Conservation (phyloP, 2,113 vertebrate genomes). For the Charina bottae region DNA sequence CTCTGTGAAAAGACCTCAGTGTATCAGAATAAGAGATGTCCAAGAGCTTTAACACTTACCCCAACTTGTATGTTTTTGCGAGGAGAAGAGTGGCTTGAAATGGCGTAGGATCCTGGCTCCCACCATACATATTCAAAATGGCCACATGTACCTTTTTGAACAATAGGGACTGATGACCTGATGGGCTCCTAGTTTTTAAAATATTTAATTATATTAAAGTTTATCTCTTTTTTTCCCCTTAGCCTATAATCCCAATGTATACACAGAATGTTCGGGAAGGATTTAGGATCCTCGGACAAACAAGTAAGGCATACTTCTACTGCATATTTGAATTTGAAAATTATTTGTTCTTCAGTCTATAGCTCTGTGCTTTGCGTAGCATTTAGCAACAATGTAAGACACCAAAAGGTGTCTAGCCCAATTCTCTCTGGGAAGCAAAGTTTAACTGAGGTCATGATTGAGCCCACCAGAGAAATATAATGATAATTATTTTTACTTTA, state of each 20-base stretch:
- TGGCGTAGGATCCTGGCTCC: background rate
- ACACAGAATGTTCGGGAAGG: conserved; percentile 84
- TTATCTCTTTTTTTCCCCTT: conserved; percentile 15
- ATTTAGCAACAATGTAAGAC: background rate
- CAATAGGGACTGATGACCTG: background rate
- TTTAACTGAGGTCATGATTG: background rate
- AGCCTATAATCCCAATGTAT: conserved; percentile 88
- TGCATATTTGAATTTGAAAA: conserved; percentile 10
- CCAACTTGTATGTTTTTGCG: background rate
- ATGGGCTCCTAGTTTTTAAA: background rate
- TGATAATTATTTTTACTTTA: background rate
- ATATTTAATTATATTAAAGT: background rate
- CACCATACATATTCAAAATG: background rate
- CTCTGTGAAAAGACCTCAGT: background rate
- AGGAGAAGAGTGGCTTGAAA: background rate
- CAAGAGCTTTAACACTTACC: background rate
- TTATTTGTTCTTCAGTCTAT: background rate
- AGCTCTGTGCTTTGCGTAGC: background rate
- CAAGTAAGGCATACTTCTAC: conserved; percentile 72
- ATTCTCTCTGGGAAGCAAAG: background rate
- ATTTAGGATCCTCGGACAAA: conserved; percentile 80
- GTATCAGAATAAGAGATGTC: background rate
- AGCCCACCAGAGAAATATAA: background rate
- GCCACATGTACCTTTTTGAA: background rate
- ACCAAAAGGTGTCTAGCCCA: background rate